Evolutionary conservation across 2,888 invertebrate species (phyloP), one percentile per base, ranked within the genome.

Genomic region (Hirtodrosophila cameraria): DNA sequence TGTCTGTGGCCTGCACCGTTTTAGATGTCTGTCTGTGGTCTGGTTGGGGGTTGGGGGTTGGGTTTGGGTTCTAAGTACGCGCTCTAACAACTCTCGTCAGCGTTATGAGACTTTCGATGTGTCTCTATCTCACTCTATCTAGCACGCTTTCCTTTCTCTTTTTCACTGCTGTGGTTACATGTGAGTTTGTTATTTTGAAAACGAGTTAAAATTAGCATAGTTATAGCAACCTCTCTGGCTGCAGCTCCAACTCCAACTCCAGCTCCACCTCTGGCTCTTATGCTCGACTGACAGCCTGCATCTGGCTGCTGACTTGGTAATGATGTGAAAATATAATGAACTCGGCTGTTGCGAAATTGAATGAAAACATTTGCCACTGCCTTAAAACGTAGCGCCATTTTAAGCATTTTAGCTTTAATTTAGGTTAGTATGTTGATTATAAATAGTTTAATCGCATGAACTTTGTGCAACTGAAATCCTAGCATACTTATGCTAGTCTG

Each of bases 171-270:
- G 39, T 48, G 48, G 49, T 35, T 78, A 62, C 62, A 67, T 76
- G 57, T 35, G 66, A 73, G 70, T 82, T 83, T 67, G 80, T 86
- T 80, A 79, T 86, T 78, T 74, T 63, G 64, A 39, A 61, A 76
- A 66, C 69, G 86, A 84, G 78, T 65, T 76, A 65, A 84, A 86
- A 82, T 82, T 86, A 82, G 86, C 81, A 86, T 82, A 82, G 81
- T 82, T 86, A 82, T 68, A 61, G 70, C 64, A 61, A 62, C 71
- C 68, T 30, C 50, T 39, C 16, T 38, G 12, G 12, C 38, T n/a
- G n/a, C n/a, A n/a, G n/a, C n/a, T n/a, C n/a, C n/a, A n/a, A n/a
- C n/a, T 57, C 42, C 59, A 13, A 20, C 16, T 20, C 38, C 18
- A 16, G 13, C 28, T 39, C 20, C 43, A 13, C 9, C 27, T 43